Evolutionary conservation across 2,888 invertebrate species (phyloP), one percentile per base, ranked within the genome.

Genomic region (Helleia helle): DNA sequence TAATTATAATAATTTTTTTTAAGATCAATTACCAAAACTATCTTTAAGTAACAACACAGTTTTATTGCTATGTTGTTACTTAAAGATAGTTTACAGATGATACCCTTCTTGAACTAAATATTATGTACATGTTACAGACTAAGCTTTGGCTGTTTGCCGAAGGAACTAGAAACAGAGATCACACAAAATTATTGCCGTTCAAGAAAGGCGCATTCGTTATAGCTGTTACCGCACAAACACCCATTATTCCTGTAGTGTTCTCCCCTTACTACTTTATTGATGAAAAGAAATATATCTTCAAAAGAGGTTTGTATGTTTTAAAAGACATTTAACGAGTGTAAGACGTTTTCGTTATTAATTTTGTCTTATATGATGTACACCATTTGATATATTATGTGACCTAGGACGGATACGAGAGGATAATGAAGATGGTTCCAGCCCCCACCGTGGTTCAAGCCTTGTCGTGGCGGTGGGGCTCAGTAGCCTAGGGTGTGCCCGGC

Each of bases 141-240:
- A 91, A 90, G 59, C 73, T 92, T 40, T 90, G 88, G 86, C 68
- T 92, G 40, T 92, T 89, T 61, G 91, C 92, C 12, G 92, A 92
- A 71, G 92, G 92, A 27, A 92, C 92, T 0, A 71, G 92, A 31
- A 87, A 87, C 53, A 74, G 71, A 47, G 67, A 73, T 41, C 64
- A 58, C 13, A 64, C 59, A 42, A 83, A 79, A 31, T 60, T 93
- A 52, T 68, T 90, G 39, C 88, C 91, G 1, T 92, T 92, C 65
- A 92, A 91, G 63, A 91, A 89, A 58, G 92, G 92, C 1, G 91
- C 91, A 0, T 92, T 92, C 68, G 85, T 87, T 51, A 81, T 91
- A 47, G 92, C 92, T 0, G 81, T 90, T n/a, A 77, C 87, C 15
- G 87, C 89, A 1, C 89, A 89, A 70, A 83, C 88, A 14, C 91